phyloP scores from a whole-genome alignment of 2,797 vertebrate species.

The Anabas testudineus region DNA sequence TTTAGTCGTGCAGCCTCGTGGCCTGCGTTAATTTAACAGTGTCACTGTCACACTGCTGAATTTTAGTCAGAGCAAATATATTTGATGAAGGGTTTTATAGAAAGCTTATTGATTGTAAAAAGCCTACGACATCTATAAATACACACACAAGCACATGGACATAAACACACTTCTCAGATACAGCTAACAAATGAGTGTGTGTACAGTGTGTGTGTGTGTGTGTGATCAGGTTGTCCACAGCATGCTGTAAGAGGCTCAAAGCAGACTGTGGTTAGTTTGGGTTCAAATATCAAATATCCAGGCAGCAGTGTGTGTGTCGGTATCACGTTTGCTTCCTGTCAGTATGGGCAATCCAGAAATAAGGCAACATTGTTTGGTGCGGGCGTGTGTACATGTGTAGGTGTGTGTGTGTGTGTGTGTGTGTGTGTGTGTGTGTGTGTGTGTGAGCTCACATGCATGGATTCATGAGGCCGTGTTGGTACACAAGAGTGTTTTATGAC shows the following conservation, averaged over 20 bases:
- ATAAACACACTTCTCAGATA: constrained; percentile 47
- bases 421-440: constrained; percentile 22
- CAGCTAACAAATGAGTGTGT: constrained; percentile 32
- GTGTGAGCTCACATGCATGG: constrained; percentile 40
- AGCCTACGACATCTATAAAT: constrained; percentile 14
- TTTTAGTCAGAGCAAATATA: constrained; percentile 9
- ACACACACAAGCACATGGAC: constrained; percentile 18
- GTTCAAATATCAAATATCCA: constrained; percentile 41
- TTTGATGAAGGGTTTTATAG: background rate
- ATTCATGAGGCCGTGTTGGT: constrained; percentile 39
- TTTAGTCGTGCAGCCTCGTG: background rate
- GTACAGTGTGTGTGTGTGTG: constrained; percentile 36
- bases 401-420: constrained; percentile 18
- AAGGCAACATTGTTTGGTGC: constrained; percentile 18
- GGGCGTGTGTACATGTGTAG: constrained; percentile 4
- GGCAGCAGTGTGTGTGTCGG: constrained; percentile 15
- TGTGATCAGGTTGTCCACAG: constrained; percentile 36
- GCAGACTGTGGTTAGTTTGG: constrained; percentile 38
- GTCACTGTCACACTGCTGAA: constrained; percentile 3
- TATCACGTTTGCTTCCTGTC: constrained; percentile 15
- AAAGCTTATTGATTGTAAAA: constrained; percentile 10
- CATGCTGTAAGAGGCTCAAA: constrained; percentile 18
- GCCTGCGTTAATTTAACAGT: constrained; percentile 20
- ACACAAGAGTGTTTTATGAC: constrained; percentile 18
- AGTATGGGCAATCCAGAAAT: constrained; percentile 14